phyloP scores from a whole-genome alignment of 2,113 vertebrate genomes.

The Nothocercus julius region DNA sequence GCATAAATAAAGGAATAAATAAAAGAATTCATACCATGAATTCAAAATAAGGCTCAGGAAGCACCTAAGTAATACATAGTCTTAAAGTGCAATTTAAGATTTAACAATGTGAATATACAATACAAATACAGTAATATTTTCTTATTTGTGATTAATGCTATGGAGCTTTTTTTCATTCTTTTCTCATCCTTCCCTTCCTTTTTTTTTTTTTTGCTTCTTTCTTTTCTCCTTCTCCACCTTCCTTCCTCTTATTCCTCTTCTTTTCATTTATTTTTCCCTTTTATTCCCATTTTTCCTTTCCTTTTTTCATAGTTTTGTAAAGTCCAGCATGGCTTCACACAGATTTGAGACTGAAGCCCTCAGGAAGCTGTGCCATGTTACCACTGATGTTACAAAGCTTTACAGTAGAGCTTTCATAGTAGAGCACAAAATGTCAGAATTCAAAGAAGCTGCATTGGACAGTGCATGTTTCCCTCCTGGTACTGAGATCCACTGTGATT shows the following conservation, averaged over 20 bases:
- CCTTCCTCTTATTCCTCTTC: background rate
- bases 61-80: background rate
- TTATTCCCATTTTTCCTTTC: background rate
- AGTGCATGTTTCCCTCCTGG: background rate
- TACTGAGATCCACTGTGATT: background rate
- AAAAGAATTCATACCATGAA: background rate
- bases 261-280: background rate
- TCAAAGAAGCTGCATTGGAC: background rate
- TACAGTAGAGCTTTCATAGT: background rate
- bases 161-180: background rate
- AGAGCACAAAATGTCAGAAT: background rate
- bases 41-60: background rate
- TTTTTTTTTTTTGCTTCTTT: background rate
- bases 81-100: background rate
- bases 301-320: background rate
- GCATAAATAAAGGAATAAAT: too few species aligned
- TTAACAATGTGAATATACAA: background rate
- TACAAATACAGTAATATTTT: background rate
- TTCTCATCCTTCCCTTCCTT: background rate
- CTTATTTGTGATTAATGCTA: background rate
- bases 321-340: background rate
- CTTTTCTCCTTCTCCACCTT: background rate
- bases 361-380: background rate
- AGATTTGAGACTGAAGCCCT: background rate
- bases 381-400: background rate